phyloP scores from a whole-genome alignment of 2,888 invertebrate genomes.

The Apantesis nais region DNA sequence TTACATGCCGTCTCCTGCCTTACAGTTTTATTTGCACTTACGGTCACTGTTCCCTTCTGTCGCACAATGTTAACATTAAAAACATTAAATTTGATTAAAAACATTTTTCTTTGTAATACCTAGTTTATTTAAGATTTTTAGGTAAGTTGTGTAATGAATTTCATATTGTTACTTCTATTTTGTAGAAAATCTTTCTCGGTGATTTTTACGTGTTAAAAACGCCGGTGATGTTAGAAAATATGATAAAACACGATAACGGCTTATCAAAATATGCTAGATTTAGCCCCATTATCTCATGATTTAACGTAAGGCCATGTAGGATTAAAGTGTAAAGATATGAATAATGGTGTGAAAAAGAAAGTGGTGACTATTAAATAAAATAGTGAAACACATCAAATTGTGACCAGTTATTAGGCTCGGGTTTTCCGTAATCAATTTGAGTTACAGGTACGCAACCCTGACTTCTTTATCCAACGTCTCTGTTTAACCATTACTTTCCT shows the following conservation, averaged over 20 bases:
- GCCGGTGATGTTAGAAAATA: not conserved
- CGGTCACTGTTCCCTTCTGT: too few relatives aligned
- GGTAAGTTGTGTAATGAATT: too few relatives aligned
- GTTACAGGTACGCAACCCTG: not conserved
- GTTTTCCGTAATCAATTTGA: not conserved
- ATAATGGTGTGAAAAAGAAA: not conserved
- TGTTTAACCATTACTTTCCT: not conserved
- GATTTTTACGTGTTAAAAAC: not conserved
- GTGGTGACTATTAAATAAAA: not conserved
- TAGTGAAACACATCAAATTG: not conserved
- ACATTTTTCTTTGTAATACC: too few relatives aligned
- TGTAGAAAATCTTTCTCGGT: too few relatives aligned
- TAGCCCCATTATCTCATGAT: slow-evolving; percentile 12
- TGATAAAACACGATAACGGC: slow-evolving; percentile 2
- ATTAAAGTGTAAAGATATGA: slow-evolving; percentile 6
- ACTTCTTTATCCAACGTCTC: not conserved
- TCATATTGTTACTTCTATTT: too few relatives aligned
- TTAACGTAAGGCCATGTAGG: slow-evolving; percentile 7
- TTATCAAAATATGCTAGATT: not conserved
- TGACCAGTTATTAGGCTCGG: not conserved
- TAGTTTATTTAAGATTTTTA: too few relatives aligned
- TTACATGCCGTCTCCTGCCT: too few relatives aligned
- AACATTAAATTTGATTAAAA: too few relatives aligned
- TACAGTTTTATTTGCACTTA: too few relatives aligned
- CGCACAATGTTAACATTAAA: too few relatives aligned